phyloP scores from a whole-genome alignment of 2,797 vertebrate genomes.

The Morelia viridis region DNA sequence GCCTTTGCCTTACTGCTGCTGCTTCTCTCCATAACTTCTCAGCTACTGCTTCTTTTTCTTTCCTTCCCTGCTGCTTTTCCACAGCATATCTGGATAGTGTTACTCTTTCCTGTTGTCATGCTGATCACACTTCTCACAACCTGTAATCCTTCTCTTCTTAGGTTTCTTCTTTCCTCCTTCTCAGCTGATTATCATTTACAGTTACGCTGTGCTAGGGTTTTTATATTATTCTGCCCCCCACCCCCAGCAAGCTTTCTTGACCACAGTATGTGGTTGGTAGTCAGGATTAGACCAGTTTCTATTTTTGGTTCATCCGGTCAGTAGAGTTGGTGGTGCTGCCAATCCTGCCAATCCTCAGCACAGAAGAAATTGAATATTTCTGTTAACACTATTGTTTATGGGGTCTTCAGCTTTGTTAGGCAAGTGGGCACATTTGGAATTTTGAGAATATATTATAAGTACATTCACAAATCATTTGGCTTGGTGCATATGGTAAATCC shows the following conservation, averaged over 20 bases:
- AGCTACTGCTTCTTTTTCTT: neutral
- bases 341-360: neutral
- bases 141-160: neutral
- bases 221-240: neutral
- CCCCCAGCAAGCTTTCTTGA: neutral
- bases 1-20: neutral
- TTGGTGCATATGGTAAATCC: too few relatives aligned
- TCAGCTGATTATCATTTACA: neutral
- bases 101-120: neutral
- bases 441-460: neutral
- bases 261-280: neutral
- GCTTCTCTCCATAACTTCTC: neutral
- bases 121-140: neutral
- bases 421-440: neutral
- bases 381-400: neutral
- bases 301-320: neutral
- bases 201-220: neutral
- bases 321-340: neutral
- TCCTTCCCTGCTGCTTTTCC: neutral
- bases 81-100: neutral
- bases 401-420: neutral
- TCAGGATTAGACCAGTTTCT: neutral
- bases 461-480: neutral
- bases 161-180: neutral
- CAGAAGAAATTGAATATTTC: neutral